A percentile compares a stretch with the other conserved stretches of the same genome.
phyloP scores from a whole-genome alignment of 92 coral and sea anemone genomes.

The Actinernus sp. region DNA sequence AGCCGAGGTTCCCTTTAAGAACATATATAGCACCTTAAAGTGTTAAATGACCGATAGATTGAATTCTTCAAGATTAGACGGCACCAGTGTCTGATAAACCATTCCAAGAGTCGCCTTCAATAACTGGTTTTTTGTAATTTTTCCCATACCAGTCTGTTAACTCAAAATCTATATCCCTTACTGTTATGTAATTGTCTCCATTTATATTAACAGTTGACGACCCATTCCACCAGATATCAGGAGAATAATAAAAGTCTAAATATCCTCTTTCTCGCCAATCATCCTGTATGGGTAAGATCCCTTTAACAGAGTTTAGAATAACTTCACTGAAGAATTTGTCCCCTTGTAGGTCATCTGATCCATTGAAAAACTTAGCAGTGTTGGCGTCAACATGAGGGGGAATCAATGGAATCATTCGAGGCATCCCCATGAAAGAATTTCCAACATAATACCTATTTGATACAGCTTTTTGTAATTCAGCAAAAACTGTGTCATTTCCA shows the following conservation, averaged over 20 bases:
- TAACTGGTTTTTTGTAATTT: conserved; percentile 35
- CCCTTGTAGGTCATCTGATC: conserved; percentile 63
- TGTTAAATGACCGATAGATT: no score
- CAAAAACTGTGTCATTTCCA: conserved; percentile 11
- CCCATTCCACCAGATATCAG: conserved; percentile 60
- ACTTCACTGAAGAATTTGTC: conserved; percentile 57
- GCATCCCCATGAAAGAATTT: conserved; percentile 16
- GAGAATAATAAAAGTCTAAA: conserved; percentile 48
- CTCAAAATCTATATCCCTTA: conserved; percentile 55
- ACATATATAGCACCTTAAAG: no score
- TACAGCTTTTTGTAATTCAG: conserved; percentile 19
- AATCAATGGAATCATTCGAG: conserved; percentile 39
- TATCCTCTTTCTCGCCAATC: conserved; percentile 61
- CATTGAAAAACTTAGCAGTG: conserved; percentile 51
- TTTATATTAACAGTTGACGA: conserved; percentile 53
- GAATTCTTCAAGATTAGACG: no score
- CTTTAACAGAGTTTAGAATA: conserved; percentile 22
- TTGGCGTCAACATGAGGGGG: conserved; percentile 54
- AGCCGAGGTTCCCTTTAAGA: no score
- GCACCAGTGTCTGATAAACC: conserved; percentile 58
- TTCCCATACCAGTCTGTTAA: conserved; percentile 68
- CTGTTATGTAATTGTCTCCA: conserved; percentile 35
- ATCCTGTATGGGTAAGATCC: background rate
- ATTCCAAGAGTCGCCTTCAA: conserved; percentile 32
- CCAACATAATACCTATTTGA: conserved; percentile 38